phyloP scores from a whole-genome alignment of 2,888 invertebrate species.

The Lithophane socia region DNA sequence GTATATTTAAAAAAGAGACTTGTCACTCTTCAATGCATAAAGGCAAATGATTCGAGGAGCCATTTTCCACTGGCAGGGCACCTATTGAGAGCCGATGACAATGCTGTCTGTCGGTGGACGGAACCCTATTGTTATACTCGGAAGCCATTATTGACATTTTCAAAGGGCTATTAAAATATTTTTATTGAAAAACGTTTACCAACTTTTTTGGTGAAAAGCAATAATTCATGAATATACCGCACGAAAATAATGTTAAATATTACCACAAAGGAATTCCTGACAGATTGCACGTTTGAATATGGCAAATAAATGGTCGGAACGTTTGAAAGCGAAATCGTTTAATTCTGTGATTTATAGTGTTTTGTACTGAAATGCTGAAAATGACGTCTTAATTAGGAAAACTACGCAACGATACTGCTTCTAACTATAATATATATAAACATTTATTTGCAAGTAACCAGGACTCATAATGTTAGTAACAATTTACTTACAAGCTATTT shows the following conservation, averaged over 20 bases:
- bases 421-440: too few species aligned
- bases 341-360: constrained; percentile 47
- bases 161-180: constrained; percentile 87
- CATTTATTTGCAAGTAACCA: too few species aligned
- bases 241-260: constrained; percentile 68
- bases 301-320: constrained; percentile 49
- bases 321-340: constrained; percentile 55
- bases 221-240: constrained; percentile 73
- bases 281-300: constrained; percentile 57
- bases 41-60: constrained; percentile 83
- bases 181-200: constrained; percentile 83
- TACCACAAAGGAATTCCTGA: constrained; percentile 57
- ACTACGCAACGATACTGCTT: background rate
- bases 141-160: constrained; percentile 89
- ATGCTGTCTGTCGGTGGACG: constrained; percentile 85
- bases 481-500: too few species aligned
- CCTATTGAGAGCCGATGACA: constrained; percentile 83
- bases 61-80: constrained; percentile 84
- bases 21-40: constrained; percentile 83
- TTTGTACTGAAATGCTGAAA: constrained; percentile 16
- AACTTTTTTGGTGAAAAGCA: constrained; percentile 72
- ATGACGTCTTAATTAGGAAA: constrained; percentile 11
- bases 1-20: constrained; percentile 76
- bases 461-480: too few species aligned
- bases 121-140: constrained; percentile 86